These are phyloP conservation scores for Psylliodes chrysocephalus DNA, from an alignment of 2,888 invertebrate genomes.

Conservation along the genomic window DNA sequence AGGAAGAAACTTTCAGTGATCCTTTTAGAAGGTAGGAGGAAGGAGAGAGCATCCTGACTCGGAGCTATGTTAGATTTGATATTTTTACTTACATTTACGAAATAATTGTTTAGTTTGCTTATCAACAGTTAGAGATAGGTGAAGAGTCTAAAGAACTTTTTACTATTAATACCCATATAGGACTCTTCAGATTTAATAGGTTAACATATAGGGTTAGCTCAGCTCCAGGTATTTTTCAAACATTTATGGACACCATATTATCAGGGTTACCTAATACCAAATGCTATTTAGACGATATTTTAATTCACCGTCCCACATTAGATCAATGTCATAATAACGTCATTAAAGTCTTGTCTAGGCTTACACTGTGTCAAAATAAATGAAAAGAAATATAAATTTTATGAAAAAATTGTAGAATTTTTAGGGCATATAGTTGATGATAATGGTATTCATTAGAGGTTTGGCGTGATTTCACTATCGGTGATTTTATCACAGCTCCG, in stretches of 20 bases:
- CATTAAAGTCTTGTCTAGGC: neutral
- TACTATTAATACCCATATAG: slow-evolving; percentile 16
- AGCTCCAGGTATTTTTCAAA: slow-evolving; percentile 24
- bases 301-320: neutral
- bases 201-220: slow-evolving; percentile 12
- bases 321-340: neutral
- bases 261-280: neutral
- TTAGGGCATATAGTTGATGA: no score
- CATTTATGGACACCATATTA: slow-evolving; percentile 10
- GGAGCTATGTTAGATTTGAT: no score
- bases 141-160: slow-evolving; percentile 15
- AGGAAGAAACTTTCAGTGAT: no score
- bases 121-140: slow-evolving; percentile 15
- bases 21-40: no score
- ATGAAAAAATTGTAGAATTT: neutral
- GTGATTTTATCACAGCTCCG: no score
- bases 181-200: slow-evolving; percentile 12
- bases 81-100: no score
- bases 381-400: no score
- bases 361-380: neutral
- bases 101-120: no score
- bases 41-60: no score
- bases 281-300: neutral
- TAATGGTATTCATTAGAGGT: no score
- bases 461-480: no score